Percentiles rank a stretch among this genome's conserved stretches.
phyloP scores from a whole-genome alignment of 2,888 invertebrate genomes.

The Pantelozetes paolii region DNA sequence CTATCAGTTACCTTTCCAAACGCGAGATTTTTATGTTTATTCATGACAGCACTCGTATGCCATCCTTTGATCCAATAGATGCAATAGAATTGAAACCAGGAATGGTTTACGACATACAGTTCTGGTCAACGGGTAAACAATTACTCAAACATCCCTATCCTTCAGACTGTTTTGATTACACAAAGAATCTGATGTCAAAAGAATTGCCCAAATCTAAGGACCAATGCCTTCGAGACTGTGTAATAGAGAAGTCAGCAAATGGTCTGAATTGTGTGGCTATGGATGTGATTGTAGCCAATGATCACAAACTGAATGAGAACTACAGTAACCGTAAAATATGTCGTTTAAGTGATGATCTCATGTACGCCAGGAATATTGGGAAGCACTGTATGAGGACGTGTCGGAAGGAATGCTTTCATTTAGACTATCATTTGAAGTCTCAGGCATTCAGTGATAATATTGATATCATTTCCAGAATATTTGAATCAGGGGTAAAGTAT shows the following conservation, averaged over 20 bases:
- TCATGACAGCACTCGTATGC: not conserved
- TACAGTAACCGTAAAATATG: not conserved
- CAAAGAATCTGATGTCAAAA: not conserved
- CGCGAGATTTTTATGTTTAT: not conserved
- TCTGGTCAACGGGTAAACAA: not conserved
- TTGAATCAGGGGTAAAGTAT: no score
- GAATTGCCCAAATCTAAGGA: not conserved
- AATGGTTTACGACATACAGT: not conserved
- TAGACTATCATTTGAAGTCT: conserved; percentile 3
- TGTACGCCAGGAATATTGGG: not conserved
- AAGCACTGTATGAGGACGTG: not conserved
- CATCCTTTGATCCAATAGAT: not conserved
- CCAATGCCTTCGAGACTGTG: conserved; percentile 3
- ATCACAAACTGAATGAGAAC: not conserved
- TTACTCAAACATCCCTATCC: not conserved
- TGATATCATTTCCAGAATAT: not conserved
- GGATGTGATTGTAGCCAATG: not conserved
- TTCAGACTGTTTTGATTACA: conserved; percentile 10
- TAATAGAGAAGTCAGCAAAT: not conserved
- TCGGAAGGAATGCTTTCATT: not conserved
- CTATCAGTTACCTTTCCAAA: not conserved
- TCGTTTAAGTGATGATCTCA: not conserved
- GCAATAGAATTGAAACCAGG: not conserved
- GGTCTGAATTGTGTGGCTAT: not conserved
- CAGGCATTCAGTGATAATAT: not conserved